Evolutionary conservation across 2,113 vertebrate species (phyloP), one percentile per base, ranked within the genome.

Genomic region (Coreoperca whiteheadi): DNA sequence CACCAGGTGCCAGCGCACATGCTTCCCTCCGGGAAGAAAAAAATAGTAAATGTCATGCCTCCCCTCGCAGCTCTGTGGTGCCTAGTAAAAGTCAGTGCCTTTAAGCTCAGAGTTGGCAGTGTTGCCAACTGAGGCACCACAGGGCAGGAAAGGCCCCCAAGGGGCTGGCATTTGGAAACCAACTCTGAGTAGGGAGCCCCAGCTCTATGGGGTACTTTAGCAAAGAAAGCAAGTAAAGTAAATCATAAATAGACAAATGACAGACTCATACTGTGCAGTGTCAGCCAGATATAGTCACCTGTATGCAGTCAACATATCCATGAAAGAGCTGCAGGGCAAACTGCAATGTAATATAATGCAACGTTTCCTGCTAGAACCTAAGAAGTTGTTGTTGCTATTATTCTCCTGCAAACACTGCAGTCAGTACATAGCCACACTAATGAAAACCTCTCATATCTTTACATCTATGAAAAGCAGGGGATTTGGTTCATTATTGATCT

Each of bases 51-150:
- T 93, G 91, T 92, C 94, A 92, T 9, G 1, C 81, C 82, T 82
- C 82, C 86, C 84, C 82, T 89, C 9, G 41, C 79, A 79, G 83
- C 83, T 77, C 88, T 87, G 88, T 73, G 81, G 79, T 25, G 86
- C 66, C 91, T 90, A 84, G 82, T 91, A 86, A 89, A 91, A 92
- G 91, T 91, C 91, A 87, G 87, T 90, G 85, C 88, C 92, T 93
- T 92, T 83, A 90, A 93, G 89, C 86, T 76, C 46, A 18, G 88
- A 74, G 85, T 85, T 85, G 88, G 83, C 87, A 80, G 78, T 78
- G 84, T 87, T 87, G 80, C 89, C 86, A 84, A 87, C 89, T 83
- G 90, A 90, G 92, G 77, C 91, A 60, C 93, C 81, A 61, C 89
- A 77, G 90, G 90, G 82, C 94, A 90, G 94, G 92, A 94, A 93